phyloP scores from a whole-genome alignment of 2,113 vertebrate genomes.

The Nycticorax nycticorax region DNA sequence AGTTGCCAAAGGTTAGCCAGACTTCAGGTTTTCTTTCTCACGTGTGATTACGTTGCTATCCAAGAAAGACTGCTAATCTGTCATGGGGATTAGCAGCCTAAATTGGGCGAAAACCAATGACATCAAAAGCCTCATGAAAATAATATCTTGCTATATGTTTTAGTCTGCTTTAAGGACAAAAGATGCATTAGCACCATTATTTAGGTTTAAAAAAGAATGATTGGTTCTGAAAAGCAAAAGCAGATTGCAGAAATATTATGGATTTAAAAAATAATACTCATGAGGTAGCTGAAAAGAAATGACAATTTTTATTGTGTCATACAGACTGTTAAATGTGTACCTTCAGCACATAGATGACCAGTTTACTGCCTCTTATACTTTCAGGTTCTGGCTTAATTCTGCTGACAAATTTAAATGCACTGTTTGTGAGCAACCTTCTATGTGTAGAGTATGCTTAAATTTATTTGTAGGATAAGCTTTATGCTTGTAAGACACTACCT shows the following conservation, averaged over 20 bases:
- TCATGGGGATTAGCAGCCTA: not conserved
- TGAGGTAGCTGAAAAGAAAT: not conserved
- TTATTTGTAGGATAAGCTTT: not conserved
- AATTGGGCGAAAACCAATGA: not conserved
- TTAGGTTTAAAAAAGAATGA: not conserved
- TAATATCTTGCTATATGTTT: not conserved
- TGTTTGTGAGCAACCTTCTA: not conserved
- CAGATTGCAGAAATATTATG: not conserved
- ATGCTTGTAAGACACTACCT: not conserved
- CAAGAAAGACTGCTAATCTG: not conserved
- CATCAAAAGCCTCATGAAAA: not conserved
- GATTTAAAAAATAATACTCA: not conserved
- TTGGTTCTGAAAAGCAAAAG: not conserved
- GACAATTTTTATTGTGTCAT: not conserved
- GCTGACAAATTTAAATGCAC: not conserved
- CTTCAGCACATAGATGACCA: not conserved
- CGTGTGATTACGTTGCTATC: not conserved
- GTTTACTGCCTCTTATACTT: not conserved
- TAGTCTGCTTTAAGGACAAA: not conserved
- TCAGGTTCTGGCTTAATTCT: not conserved
- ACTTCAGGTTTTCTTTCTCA: not conserved
- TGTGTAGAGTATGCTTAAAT: rapidly evolving
- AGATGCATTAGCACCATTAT: not conserved
- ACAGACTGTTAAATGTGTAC: not conserved
- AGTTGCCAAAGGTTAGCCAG: not conserved